phyloP scores from a whole-genome alignment of 2,113 vertebrate species.

The Notiomystis cincta region DNA sequence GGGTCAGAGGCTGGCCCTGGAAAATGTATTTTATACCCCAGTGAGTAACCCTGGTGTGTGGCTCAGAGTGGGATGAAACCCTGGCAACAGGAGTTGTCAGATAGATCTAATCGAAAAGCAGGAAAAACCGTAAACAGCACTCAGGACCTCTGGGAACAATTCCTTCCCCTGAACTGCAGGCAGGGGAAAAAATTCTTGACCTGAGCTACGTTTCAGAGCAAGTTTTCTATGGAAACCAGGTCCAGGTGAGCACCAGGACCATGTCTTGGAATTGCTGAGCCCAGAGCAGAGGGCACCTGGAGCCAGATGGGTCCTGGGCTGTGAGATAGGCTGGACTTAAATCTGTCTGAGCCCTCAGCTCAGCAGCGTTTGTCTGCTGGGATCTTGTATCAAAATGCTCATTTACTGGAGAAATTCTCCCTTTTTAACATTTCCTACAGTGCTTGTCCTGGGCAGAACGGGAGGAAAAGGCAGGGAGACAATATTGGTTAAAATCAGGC shows the following conservation, averaged over 20 bases:
- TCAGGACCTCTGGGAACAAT: background rate
- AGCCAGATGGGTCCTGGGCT: background rate
- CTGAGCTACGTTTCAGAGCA: background rate
- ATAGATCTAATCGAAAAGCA: background rate
- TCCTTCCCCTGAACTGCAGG: background rate
- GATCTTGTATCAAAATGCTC: background rate
- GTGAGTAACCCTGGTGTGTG: background rate
- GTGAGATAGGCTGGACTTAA: fast-evolving
- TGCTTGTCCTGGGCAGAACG: fast-evolving
- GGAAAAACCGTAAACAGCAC: background rate
- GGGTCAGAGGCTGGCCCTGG: background rate
- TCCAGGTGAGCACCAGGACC: background rate
- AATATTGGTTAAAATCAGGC: background rate
- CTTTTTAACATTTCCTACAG: background rate
- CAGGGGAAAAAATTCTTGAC: background rate
- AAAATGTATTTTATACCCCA: background rate
- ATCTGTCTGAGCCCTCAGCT: background rate
- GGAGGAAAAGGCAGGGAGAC: background rate
- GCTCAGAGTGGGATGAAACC: background rate
- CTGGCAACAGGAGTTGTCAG: background rate
- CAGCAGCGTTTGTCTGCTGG: background rate
- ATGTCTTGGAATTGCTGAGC: background rate
- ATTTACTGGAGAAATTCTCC: background rate
- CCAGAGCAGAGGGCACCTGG: background rate
- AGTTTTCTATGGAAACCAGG: background rate